Conservation (phyloP, 2,113 vertebrate species). For the Serinus canaria region DNA sequence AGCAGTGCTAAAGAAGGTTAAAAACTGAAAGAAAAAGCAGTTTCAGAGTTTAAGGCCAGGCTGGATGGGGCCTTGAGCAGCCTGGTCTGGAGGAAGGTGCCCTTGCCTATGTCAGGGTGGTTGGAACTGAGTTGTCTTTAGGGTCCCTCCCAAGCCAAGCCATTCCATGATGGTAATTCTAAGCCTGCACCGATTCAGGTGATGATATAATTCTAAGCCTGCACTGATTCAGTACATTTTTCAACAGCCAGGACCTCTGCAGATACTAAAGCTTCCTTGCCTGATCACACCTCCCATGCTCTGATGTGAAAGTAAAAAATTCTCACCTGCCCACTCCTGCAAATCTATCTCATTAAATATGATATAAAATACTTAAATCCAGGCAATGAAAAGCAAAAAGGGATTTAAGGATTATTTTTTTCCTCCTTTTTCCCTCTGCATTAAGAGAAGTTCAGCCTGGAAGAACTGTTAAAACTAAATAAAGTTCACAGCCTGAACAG, state of each 20-base stretch:
- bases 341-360: neutral
- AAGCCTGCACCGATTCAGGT: neutral
- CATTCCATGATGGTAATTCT: neutral
- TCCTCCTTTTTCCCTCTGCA: neutral
- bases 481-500: neutral
- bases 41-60: neutral
- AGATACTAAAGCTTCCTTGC: neutral
- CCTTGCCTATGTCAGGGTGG: neutral
- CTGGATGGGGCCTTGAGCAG: neutral
- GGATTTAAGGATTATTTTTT: neutral
- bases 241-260: neutral
- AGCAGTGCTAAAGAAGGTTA: neutral
- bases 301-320: conserved; percentile 6
- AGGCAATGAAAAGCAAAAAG: neutral
- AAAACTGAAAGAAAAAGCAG: neutral
- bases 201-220: neutral
- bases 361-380: neutral
- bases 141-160: neutral
- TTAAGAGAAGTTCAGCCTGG: neutral
- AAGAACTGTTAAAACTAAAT: neutral
- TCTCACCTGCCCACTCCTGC: conserved; percentile 43
- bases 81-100: neutral
- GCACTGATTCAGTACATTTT: neutral
- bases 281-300: conserved; percentile 42
- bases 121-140: neutral